These are phyloP conservation scores for Bellardia bayeri DNA, from an alignment of 2,888 invertebrate genomes.

Conservation along the genomic window DNA sequence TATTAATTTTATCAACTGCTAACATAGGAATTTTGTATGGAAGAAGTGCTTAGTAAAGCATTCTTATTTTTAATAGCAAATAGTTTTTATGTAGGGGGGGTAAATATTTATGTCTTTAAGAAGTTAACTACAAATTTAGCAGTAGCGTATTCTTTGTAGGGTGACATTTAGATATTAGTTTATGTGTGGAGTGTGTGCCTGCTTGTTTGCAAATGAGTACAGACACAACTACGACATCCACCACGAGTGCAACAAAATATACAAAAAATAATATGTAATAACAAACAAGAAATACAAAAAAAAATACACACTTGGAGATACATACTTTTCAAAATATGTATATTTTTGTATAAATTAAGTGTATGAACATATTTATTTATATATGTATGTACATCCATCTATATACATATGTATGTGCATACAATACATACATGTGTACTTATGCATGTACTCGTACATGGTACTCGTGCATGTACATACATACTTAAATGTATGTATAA, in stretches of 20 bases:
- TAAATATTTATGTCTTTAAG: too few species aligned
- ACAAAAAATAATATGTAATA: constrained; percentile 1
- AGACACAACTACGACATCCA: constrained; percentile 12
- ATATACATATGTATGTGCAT: constrained; percentile 2
- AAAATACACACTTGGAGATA: constrained; percentile 38
- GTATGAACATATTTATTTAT: not conserved
- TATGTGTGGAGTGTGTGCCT: not conserved
- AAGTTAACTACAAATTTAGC: too few species aligned
- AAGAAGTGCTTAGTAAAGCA: too few species aligned
- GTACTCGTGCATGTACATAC: constrained; percentile 35
- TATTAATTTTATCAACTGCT: too few species aligned
- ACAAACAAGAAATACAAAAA: not conserved
- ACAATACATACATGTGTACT: not conserved
- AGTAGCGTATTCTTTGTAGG: not conserved
- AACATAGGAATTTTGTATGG: too few species aligned
- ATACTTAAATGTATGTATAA: constrained; percentile 28
- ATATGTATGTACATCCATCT: constrained; percentile 11
- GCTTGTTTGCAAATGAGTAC: constrained; percentile 28
- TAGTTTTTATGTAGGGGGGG: too few species aligned
- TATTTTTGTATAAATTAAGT: constrained; percentile 36
- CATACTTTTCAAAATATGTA: constrained; percentile 39
- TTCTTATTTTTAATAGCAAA: too few species aligned
- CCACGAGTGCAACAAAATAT: constrained; percentile 21
- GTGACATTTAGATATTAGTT: constrained; percentile 31
- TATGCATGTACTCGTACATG: not conserved